Conservation (phyloP, 2,113 vertebrate species). For the Falco punctatus region DNA sequence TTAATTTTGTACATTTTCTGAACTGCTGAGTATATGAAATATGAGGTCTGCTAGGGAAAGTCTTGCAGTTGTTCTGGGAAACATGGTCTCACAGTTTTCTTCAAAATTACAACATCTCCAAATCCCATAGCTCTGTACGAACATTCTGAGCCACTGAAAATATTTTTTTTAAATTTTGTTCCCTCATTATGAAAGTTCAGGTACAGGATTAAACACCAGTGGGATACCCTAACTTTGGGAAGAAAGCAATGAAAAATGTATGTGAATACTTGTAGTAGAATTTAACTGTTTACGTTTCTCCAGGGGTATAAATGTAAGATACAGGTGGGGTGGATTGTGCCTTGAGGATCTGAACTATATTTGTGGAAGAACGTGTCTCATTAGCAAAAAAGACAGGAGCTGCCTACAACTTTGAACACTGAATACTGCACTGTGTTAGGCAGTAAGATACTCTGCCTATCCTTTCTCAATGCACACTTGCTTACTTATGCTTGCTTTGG, state of each 20-base stretch:
- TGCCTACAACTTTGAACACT: neutral
- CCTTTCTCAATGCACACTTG: neutral
- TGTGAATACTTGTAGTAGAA: neutral
- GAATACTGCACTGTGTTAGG: neutral
- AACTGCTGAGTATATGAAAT: conserved; percentile 39
- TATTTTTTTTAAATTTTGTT: neutral
- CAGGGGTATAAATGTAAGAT: neutral
- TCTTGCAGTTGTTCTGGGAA: conserved; percentile 4
- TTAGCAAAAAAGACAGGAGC: neutral
- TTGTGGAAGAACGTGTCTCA: neutral
- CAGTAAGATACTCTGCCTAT: neutral
- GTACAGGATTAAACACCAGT: conserved; percentile 8
- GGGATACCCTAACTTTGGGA: neutral
- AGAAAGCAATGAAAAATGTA: neutral
- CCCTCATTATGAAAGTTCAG: neutral
- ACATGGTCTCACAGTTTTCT: neutral
- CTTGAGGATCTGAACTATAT: neutral
- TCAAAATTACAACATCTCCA: neutral
- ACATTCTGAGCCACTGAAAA: neutral
- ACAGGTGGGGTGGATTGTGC: neutral
- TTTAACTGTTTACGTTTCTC: conserved; percentile 11
- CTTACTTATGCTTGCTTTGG: neutral
- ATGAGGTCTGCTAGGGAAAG: neutral
- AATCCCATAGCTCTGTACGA: neutral
- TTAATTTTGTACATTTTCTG: conserved; percentile 29